Conservation (phyloP, 2,888 invertebrate species). For the Ceratothoa steindachneri region DNA sequence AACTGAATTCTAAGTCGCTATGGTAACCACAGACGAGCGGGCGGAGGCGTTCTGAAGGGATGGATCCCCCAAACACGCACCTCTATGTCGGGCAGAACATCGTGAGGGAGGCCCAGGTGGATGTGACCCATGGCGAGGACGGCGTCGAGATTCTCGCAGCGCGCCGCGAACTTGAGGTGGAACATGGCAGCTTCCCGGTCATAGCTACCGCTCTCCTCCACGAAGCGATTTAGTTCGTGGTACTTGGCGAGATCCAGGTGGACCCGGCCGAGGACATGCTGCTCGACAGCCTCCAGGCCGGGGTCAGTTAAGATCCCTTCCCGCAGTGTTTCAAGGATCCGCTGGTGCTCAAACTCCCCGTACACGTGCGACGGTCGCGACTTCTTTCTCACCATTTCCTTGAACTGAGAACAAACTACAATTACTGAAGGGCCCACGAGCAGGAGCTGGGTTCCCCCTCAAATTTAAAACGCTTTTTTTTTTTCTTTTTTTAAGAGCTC, state of each 20-base stretch:
- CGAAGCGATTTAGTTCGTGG: slow-evolving; percentile 56
- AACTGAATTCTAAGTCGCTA: too few species aligned
- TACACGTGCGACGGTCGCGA: slow-evolving; percentile 54
- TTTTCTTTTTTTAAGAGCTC: too few species aligned
- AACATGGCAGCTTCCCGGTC: slow-evolving; percentile 58
- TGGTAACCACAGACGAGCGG: too few species aligned
- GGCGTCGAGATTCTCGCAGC: slow-evolving; percentile 58
- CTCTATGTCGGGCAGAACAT: slow-evolving; percentile 55
- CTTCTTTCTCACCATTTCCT: slow-evolving; percentile 49
- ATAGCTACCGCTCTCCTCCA: slow-evolving; percentile 51
- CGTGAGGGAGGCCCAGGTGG: slow-evolving; percentile 56
- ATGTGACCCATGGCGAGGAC: slow-evolving; percentile 56
- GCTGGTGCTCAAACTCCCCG: slow-evolving; percentile 53
- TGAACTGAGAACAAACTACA: slow-evolving; percentile 39
- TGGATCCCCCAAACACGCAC: too few species aligned
- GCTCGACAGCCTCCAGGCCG: not conserved
- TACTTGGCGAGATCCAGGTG: slow-evolving; percentile 60
- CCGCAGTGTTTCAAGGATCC: slow-evolving; percentile 48
- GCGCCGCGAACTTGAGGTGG: slow-evolving; percentile 58
- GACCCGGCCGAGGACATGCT: slow-evolving; percentile 51
- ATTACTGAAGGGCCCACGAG: not conserved
- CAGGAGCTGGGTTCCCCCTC: too few species aligned
- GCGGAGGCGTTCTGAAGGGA: too few species aligned
- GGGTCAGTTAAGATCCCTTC: not conserved
- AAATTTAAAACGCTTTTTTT: too few species aligned